Conservation (phyloP, 1,140 invertebrate species). For the Gyrodactylus bullatarudis region DNA sequence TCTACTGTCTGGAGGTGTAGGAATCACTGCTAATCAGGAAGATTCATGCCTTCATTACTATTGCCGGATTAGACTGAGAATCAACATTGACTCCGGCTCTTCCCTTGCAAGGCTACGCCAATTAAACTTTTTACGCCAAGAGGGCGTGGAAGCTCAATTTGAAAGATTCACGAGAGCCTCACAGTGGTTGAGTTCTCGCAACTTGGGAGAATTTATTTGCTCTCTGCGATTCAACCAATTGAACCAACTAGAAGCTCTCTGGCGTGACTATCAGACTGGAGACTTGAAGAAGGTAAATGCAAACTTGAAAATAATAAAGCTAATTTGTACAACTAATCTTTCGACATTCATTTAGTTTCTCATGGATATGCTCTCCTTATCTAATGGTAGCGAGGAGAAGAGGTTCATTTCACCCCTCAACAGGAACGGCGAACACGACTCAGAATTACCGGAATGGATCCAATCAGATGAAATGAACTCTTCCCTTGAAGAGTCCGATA, state of each 20-base stretch:
- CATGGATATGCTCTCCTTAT: neutral
- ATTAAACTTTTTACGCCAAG: neutral
- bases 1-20: neutral
- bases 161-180: neutral
- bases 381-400: neutral
- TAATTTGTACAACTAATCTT: too few species aligned
- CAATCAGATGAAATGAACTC: neutral
- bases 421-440: neutral
- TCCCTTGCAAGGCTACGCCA: neutral
- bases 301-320: too few species aligned
- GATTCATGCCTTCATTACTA: neutral
- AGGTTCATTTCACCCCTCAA: neutral
- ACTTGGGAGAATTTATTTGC: slow-evolving; percentile 16
- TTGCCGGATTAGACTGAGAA: neutral
- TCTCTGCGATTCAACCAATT: slow-evolving; percentile 19
- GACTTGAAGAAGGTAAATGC: slow-evolving; percentile 16
- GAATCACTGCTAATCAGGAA: neutral
- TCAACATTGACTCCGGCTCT: neutral
- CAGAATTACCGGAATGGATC: neutral
- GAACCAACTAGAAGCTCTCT: slow-evolving; percentile 18
- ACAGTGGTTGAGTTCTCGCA: neutral
- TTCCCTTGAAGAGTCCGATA: neutral
- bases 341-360: too few species aligned
- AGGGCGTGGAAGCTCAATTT: neutral
- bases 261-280: slow-evolving; percentile 20